Evolutionary conservation across 2,888 invertebrate genomes (phyloP).

Genomic region (Scaptomyza parva): DNA sequence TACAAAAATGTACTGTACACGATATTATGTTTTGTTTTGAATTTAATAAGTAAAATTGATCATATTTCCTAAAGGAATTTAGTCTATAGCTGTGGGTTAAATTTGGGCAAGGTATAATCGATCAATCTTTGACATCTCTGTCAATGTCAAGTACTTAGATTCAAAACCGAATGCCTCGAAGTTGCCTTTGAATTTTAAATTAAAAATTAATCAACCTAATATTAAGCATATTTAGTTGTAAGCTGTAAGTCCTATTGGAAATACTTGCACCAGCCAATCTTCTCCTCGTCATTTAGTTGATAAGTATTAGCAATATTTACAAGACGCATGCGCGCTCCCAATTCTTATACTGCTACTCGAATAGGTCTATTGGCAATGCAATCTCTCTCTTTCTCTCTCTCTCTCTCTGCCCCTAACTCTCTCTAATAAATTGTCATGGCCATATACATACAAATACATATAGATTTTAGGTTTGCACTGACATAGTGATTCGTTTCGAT

Average conservation of each 20-base stretch:
- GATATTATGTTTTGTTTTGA: too few species aligned
- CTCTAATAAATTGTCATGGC: slow-evolving; percentile 33
- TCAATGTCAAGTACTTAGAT: too few species aligned
- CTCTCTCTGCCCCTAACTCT: not conserved
- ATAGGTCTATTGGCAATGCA: slow-evolving; percentile 44
- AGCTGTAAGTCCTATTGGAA: slow-evolving; percentile 7
- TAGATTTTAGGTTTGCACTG: not conserved
- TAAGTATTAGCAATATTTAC: slow-evolving; percentile 45
- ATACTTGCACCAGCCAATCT: slow-evolving; percentile 31
- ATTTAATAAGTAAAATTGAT: too few species aligned
- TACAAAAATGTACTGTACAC: too few species aligned
- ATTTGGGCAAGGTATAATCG: too few species aligned
- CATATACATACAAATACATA: slow-evolving; percentile 28
- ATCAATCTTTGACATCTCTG: too few species aligned
- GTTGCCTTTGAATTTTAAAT: too few species aligned
- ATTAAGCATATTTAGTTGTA: not conserved
- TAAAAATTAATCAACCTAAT: too few species aligned
- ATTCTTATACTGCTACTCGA: slow-evolving; percentile 28
- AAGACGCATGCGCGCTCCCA: slow-evolving; percentile 49
- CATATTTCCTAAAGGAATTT: too few species aligned
- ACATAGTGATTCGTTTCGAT: slow-evolving; percentile 8
- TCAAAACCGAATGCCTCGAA: too few species aligned
- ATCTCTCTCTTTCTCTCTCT: not conserved
- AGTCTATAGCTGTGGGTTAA: too few species aligned
- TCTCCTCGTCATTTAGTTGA: slow-evolving; percentile 51